Evolutionary conservation across 2,113 vertebrate genomes (phyloP), one percentile per base, ranked within the genome.

Genomic region (Sigmodon hispidus): DNA sequence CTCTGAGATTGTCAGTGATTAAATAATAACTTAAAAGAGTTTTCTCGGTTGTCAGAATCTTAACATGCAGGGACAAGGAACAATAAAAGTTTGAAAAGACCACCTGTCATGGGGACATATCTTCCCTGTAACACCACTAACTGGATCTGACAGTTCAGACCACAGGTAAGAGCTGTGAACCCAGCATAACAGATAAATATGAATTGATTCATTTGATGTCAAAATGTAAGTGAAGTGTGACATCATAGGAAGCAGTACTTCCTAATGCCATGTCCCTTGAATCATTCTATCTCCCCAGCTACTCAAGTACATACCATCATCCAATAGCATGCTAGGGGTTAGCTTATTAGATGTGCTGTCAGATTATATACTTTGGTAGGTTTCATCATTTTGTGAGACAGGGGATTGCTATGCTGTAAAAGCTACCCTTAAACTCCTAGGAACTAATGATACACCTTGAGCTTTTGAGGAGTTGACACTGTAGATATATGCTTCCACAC

Each of bases 61-160:
- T 52, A 95, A 67, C 6, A 40, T 34, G 1, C 52, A 95, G 96
- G 55, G 17, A 16, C 22, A 10, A 36, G 3, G 48, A 96, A 10
- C 73, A 13, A 34, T 79, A 90, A 73, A 29, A 96, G 84, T 43
- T 77, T 90, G 89, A 97, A 96, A 97, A 93, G 93, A 94, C 87
- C 57, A 26, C 94, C 94, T 97, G 95, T 98, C 97, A 97, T 93
- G 83, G 67, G 96, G 94, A 97, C 97, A 94, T 90, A 97, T 96
- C 95, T 97, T 92, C 70, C 69, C 95, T 96, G 95, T 95, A 96
- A 92, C 87, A 90, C 91, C 97, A 87, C 40, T 97, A 87, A 97
- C 94, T 96, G 94, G 90, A 97, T 95, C 96, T 98, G 98, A 97
- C 97, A 98, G 93, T 93, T 75, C 50, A 96, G 89, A 89, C 94